These are phyloP conservation scores for Esox niger DNA, from an alignment of 2,113 vertebrate species.

Conservation along the genomic window DNA sequence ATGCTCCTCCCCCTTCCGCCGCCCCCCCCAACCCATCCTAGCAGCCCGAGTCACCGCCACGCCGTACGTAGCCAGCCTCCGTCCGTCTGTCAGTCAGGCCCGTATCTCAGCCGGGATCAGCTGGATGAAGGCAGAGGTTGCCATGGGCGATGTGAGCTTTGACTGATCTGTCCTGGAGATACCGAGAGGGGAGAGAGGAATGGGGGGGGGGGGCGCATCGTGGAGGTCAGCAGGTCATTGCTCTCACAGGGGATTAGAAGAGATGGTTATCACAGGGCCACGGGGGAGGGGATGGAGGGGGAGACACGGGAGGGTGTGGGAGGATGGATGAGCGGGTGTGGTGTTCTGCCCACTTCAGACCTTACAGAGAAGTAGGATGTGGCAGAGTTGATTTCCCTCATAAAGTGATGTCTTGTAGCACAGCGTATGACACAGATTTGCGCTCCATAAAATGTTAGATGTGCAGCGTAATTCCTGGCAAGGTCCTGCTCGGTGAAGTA, in stretches of 20 bases:
- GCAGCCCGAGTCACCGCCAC: constrained; percentile 4
- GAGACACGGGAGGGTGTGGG: neutral
- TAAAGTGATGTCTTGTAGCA: no score
- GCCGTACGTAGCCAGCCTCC: neutral
- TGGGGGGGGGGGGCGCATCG: constrained; percentile 16
- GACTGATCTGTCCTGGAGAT: constrained; percentile 23
- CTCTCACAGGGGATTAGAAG: constrained; percentile 56
- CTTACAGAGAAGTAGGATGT: no score
- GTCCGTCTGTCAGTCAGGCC: constrained; percentile 25
- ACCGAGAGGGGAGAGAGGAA: constrained; percentile 6
- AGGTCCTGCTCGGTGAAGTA: no score
- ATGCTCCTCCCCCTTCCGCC: neutral
- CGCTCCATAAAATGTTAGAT: no score
- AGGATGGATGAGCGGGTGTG: neutral
- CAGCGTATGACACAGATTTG: no score
- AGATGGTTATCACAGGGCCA: constrained; percentile 56
- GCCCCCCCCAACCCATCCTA: neutral
- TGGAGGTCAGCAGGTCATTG: constrained; percentile 49
- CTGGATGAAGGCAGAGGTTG: constrained; percentile 13
- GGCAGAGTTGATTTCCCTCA: no score
- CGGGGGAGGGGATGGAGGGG: neutral
- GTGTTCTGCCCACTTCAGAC: neutral
- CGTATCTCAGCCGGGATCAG: constrained; percentile 33
- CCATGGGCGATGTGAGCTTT: neutral
- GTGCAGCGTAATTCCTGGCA: no score